Evolutionary conservation across 2,888 invertebrate genomes (phyloP).

Genomic region (Cantharis rufa): DNA sequence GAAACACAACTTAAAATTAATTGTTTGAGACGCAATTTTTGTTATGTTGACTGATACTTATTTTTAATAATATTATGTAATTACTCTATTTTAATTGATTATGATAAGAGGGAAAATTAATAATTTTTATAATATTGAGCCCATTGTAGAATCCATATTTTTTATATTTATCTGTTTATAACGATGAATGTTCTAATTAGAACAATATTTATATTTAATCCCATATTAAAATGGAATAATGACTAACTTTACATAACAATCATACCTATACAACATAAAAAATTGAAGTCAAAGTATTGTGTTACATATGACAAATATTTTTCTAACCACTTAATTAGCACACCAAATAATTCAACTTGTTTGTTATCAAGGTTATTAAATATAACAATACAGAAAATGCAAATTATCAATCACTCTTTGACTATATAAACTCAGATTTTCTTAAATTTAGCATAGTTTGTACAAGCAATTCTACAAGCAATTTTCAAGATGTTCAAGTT

Average conservation of each 20-base stretch:
- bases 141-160: no score
- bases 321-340: neutral
- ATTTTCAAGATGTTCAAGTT: constrained; percentile 20
- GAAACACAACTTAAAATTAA: neutral
- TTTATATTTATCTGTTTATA: no score
- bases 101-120: no score
- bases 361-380: neutral
- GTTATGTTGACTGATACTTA: neutral
- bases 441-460: constrained; percentile 5
- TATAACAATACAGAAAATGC: neutral
- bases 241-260: neutral
- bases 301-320: neutral
- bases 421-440: constrained; percentile 6
- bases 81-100: neutral
- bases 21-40: neutral
- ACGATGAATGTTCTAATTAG: no score
- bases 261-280: neutral
- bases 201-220: neutral
- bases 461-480: constrained; percentile 5
- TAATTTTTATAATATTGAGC: no score
- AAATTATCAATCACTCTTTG: neutral
- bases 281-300: neutral
- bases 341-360: neutral
- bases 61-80: neutral
- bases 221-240: neutral